Base-by-base conservation (phyloP, 2,113 vertebrate genomes). In the Chlamydotis undulata region DNA sequence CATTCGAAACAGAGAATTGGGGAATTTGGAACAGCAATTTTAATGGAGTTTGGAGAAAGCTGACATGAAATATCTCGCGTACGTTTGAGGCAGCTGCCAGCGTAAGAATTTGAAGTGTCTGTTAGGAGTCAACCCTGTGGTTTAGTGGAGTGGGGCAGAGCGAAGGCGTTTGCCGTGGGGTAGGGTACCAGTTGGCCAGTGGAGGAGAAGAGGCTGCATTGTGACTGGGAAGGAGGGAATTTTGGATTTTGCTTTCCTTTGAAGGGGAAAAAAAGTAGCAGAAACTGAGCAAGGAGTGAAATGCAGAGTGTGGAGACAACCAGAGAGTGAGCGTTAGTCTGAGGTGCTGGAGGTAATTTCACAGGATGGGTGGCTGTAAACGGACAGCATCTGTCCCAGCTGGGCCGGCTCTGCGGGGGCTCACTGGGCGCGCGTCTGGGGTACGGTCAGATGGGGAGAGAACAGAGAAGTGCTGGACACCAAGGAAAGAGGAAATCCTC, bases 371-470 rank as follows among this genome's bases (percentile, higher is more conserved):
- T 33, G 19, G 1, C 4, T 10, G 8, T 26, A 18, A 35, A 19
- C 53, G 50, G 31, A 7, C 35, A 10, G 59, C 19, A 4, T n/a
- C 18, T 14, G 31, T 26, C 21, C 14, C 25, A 45, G 59, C 12
- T 8, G 9, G 57, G 43, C 23, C 16, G 21, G 56, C 47, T 61
- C 39, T 21, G n/a, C 17, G 14, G 37, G 13, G 35, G 9, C 12
- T 52, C 19, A 28, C 24, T 60, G 50, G 28, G 12, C 14, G 1
- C 2, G 18, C 8, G 0, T 12, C 21, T 12, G 43, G n/a, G 9
- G 0, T 45, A 24, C 7, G 6, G 0, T 26, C 56, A 52, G 43
- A 31, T 45, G 56, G 47, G 50, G 33, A 43, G 23, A 10, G 10
- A 28, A 8, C 15, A 22, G 16, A 31, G 9, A 8, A 39, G n/a